phyloP scores from a whole-genome alignment of 2,888 invertebrate species.

The Idaea aversata region DNA sequence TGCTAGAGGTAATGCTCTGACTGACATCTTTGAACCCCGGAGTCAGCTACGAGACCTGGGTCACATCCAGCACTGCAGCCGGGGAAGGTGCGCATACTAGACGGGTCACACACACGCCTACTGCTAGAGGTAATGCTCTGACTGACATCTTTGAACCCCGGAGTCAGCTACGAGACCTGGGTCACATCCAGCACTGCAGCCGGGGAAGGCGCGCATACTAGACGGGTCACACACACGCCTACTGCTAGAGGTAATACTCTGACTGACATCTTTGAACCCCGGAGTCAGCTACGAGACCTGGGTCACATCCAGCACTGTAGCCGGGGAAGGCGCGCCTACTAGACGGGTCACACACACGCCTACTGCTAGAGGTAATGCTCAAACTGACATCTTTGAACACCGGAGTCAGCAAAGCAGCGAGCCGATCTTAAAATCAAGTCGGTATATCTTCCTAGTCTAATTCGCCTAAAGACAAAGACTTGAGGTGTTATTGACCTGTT shows the following conservation, averaged over 20 bases:
- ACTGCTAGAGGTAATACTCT: conserved; percentile 67
- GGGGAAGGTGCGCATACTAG: conserved; percentile 77
- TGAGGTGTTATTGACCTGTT: too few relatives aligned
- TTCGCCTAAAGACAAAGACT: too few relatives aligned
- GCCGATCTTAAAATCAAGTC: too few relatives aligned
- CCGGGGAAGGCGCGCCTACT: conserved; percentile 77
- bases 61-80: conserved; percentile 80
- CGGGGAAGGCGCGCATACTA: conserved; percentile 76
- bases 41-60: conserved; percentile 81
- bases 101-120: conserved; percentile 68
- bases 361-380: conserved; percentile 65
- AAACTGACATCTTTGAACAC: conserved; percentile 48
- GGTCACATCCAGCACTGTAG: conserved; percentile 81
- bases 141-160: conserved; percentile 52
- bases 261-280: conserved; percentile 48
- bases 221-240: conserved; percentile 68
- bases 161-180: conserved; percentile 81
- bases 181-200: conserved; percentile 81
- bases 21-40: conserved; percentile 57
- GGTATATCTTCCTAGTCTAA: too few relatives aligned
- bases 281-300: conserved; percentile 81
- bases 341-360: conserved; percentile 70
- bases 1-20: conserved; percentile 61
- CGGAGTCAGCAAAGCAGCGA: conserved; percentile 39
- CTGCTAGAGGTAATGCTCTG: conserved; percentile 65